These are phyloP conservation scores for Rhinolophus sinicus DNA, from an alignment of 2,113 vertebrate genomes.

Conservation along the genomic window DNA sequence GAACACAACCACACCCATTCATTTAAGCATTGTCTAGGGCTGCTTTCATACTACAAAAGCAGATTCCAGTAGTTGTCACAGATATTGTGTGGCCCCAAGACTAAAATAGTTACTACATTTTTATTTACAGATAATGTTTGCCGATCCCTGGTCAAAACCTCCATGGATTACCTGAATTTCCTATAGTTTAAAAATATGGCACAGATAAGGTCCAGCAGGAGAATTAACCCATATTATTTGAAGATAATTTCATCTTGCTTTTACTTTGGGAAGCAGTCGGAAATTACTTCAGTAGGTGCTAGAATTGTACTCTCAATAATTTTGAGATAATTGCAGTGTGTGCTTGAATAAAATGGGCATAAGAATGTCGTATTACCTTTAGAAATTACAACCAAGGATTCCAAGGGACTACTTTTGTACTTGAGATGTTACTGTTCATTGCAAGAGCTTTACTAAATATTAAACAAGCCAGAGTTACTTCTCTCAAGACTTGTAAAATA, in stretches of 20 bases:
- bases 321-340: not conserved
- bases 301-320: not conserved
- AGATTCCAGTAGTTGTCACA: not conserved
- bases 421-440: not conserved
- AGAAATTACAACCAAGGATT: conserved; percentile 30
- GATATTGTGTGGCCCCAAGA: not conserved
- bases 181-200: not conserved
- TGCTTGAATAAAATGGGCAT: not conserved
- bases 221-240: not conserved
- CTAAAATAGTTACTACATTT: not conserved
- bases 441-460: conserved; percentile 56
- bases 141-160: not conserved
- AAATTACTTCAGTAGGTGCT: not conserved
- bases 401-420: conserved; percentile 31
- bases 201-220: not conserved
- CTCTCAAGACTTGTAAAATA: conserved; percentile 57
- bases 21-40: not conserved
- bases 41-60: not conserved
- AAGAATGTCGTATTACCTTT: conserved; percentile 24
- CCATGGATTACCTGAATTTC: not conserved
- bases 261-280: not conserved
- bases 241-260: not conserved
- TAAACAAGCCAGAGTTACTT: conserved; percentile 34
- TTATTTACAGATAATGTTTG: not conserved
- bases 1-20: not conserved